A percentile compares a stretch with the other conserved stretches of the same genome.
Conservation (phyloP, 2,888 invertebrate species). For the Aspidiotus destructor region DNA sequence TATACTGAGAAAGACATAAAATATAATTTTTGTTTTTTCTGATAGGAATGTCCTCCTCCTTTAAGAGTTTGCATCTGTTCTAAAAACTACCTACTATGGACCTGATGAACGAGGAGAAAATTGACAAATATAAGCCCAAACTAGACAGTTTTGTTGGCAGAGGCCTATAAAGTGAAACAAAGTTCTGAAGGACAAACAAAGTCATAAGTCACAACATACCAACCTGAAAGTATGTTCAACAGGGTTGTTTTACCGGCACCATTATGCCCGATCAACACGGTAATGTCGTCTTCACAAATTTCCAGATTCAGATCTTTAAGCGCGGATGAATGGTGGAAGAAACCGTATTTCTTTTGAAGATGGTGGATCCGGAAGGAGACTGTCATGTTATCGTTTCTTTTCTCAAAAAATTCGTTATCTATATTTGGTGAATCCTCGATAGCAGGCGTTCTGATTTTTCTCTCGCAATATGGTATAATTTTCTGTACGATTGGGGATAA, state of each 20-base stretch:
- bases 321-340: slow-evolving; percentile 47
- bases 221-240: slow-evolving; percentile 54
- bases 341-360: slow-evolving; percentile 42
- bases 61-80: too few species aligned
- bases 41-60: too few species aligned
- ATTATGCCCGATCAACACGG: slow-evolving; percentile 76
- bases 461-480: neutral
- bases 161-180: too few species aligned
- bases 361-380: slow-evolving; percentile 39
- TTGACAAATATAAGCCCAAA: too few species aligned
- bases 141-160: too few species aligned
- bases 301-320: slow-evolving; percentile 45
- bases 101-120: too few species aligned
- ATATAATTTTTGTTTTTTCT: too few species aligned
- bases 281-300: slow-evolving; percentile 73
- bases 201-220: slow-evolving; percentile 36
- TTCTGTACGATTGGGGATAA: neutral
- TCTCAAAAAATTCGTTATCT: slow-evolving; percentile 29
- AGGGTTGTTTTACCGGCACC: slow-evolving; percentile 79
- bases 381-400: slow-evolving; percentile 38
- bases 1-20: too few species aligned
- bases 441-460: too few species aligned
- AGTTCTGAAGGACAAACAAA: too few species aligned
- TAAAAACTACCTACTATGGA: too few species aligned
- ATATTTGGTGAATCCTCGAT: neutral